Percentiles rank a stretch among this genome's conserved stretches.
Conservation (phyloP, 2,888 invertebrate species). For the Homarus gammarus region DNA sequence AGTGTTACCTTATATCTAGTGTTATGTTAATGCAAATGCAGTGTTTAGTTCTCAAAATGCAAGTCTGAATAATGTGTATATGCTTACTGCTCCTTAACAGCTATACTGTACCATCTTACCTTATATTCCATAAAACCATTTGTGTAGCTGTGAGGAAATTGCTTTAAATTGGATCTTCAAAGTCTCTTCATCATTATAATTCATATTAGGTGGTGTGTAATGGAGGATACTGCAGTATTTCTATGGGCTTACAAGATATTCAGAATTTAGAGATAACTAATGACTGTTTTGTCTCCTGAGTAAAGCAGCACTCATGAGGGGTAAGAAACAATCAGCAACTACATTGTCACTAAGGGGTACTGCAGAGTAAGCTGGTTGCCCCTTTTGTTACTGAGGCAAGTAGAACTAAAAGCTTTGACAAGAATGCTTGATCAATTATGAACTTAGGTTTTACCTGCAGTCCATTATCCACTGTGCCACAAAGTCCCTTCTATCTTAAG, state of each 20-base stretch:
- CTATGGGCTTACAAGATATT: neutral
- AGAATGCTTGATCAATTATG: too few species aligned
- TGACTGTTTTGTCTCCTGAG: too few species aligned
- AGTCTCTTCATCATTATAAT: neutral
- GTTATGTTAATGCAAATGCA: neutral
- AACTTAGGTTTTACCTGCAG: too few species aligned
- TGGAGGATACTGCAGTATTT: neutral
- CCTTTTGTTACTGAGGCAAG: too few species aligned
- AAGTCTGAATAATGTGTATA: neutral
- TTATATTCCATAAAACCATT: neutral
- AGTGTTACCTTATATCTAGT: neutral
- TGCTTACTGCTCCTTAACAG: neutral
- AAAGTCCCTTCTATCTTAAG: too few species aligned
- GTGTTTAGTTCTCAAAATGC: neutral
- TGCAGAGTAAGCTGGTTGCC: too few species aligned
- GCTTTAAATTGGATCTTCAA: neutral
- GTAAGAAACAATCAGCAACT: too few species aligned
- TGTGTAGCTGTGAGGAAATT: neutral
- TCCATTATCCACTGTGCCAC: too few species aligned
- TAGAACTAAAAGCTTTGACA: too few species aligned
- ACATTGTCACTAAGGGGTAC: too few species aligned
- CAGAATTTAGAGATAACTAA: too few species aligned
- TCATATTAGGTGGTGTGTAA: neutral
- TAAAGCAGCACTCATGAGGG: too few species aligned
- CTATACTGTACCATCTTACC: neutral